Base-by-base conservation (phyloP, 1,140 invertebrate species). In the Zophobas morio region DNA sequence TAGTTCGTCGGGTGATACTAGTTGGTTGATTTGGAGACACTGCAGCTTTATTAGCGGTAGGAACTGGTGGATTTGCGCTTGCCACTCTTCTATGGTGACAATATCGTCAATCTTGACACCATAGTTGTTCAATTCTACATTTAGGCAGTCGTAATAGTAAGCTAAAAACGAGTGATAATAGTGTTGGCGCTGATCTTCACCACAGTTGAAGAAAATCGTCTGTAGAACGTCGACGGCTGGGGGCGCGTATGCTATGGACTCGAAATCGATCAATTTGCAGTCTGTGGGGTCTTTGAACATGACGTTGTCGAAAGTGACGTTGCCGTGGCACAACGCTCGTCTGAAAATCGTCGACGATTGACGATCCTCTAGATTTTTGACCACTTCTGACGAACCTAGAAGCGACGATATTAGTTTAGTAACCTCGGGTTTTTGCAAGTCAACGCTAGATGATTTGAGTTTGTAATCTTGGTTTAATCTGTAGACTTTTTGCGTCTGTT, bases 261-360 rank as follows among this genome's bases (percentile, higher is more conserved):
- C 90, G 75, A 90, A 92, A 81, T 92, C 91, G 0, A 92, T 88
- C 0, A 93, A 80, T 1, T 89, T 77, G 74, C 90, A 91, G 2
- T 88, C 20, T 20, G 20, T 20, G 0, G 20, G 20, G 20, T 20
- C 20, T 20, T 20, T 60, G n/a, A 60, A 60, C 57, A 92, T 85
- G 0, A 92, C 79, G 80, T 92, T 93, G 47, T 90, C 91, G 33
- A 87, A 87, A 91, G 91, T 92, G 1, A 90, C 83, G 85, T 93
- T 90, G 0, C 89, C 88, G 82, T 92, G 92, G 47, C 87, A 88
- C 2, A 92, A 84, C 0, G 92, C 91, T 77, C 91, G 92, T 85
- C 84, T 37, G 86, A 81, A 5, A 81, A 70, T 34, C 20, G 20
- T 80, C 70, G 1, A 86, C 77, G 46, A 87, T 81, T 60, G 57